Evolutionary conservation across 2,113 vertebrate genomes (phyloP).

Genomic region (Apistogramma diplotaenia): DNA sequence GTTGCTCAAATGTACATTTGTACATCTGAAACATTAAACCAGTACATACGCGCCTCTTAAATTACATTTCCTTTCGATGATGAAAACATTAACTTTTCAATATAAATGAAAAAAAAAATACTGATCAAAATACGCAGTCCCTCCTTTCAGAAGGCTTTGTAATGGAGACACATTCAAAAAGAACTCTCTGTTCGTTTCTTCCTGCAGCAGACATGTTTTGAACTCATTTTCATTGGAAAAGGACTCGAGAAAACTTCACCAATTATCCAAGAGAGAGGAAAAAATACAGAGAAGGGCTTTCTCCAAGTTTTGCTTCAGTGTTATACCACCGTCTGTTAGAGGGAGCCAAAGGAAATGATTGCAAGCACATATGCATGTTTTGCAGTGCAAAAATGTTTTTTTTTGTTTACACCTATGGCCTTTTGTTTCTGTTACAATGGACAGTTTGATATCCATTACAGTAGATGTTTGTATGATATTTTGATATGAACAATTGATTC

Average conservation of each 20-base stretch:
- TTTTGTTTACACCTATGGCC: background rate
- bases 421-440: background rate
- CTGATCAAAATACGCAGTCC: background rate
- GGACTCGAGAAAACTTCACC: background rate
- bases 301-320: slow-evolving; percentile 1
- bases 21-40: background rate
- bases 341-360: slow-evolving; percentile 11
- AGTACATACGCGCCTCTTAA: background rate
- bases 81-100: background rate
- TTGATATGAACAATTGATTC: slow-evolving; percentile 18
- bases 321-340: background rate
- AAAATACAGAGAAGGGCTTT: background rate
- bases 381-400: background rate
- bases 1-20: background rate
- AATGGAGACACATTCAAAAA: background rate
- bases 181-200: background rate
- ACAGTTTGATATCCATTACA: slow-evolving; percentile 6
- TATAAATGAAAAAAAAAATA: background rate
- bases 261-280: background rate
- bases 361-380: background rate
- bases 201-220: background rate
- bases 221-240: slow-evolving; percentile 10
- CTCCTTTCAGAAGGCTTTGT: background rate
- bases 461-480: background rate
- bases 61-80: background rate